Base-by-base conservation (phyloP, 2,888 invertebrate species). In the Troides oblongomaculatus region DNA sequence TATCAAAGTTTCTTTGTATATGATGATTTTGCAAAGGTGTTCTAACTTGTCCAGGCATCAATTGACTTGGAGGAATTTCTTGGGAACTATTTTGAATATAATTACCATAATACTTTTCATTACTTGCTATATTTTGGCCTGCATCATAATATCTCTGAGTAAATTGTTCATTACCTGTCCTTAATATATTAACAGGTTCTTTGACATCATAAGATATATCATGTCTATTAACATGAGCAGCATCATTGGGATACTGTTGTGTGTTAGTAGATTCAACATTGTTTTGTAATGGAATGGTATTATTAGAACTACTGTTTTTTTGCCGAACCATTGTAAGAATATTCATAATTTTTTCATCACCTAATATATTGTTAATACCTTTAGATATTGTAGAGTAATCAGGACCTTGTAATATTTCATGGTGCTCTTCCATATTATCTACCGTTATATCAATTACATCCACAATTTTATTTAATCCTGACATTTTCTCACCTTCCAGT, bases 281-380 rank as follows among this genome's bases (percentile, higher is more conserved):
- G 25, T 56, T 71, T n/a, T 17, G 59, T 25, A 25, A n/a, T 62
- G 64, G 64, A 64, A 39, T 58, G 8, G 10, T 30, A 50, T 36
- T 39, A 25, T 10, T 36, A n/a, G 53, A 21, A 53, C 64, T 59
- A 72, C 17, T 57, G 69, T 62, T 50, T 60, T 78, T 75, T 77
- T 81, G 58, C 76, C 83, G 77, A 64, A 92, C 87, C 81, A 90
- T 88, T 36, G 94, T 94, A 36, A 95, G 84, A 77, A 95, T 94
- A 77, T 93, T 94, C 86, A 94, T 89, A 67, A 95, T 89, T 81
- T 94, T 94, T 75, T 93, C 93, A 89, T 95, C 94, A 18, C 94
- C 94, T 62, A 95, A 87, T 74, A 95, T 94, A 71, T 87, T 93
- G 77, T 94, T 94, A 67, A 95, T 94, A 46, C 94, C 94, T 79